Conservation (phyloP, 2,113 vertebrate genomes). For the Zosterops pallidus region DNA sequence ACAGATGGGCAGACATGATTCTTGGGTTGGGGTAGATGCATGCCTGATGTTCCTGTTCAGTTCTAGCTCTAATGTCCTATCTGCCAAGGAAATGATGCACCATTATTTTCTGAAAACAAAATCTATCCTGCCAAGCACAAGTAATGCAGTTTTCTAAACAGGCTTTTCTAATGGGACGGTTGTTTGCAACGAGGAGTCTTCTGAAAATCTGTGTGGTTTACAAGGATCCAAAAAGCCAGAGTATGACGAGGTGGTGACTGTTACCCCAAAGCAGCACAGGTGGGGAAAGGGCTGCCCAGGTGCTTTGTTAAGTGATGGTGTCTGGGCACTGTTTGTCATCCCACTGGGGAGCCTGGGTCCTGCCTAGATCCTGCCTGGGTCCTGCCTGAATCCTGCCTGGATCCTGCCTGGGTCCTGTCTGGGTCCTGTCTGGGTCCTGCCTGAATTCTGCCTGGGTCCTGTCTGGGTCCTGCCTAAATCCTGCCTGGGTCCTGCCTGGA, state of each 20-base stretch:
- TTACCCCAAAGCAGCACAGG: accelerated
- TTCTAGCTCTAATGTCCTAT: not conserved
- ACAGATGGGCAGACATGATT: accelerated
- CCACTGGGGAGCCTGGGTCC: not conserved
- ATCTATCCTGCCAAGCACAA: not conserved
- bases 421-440: too few relatives aligned
- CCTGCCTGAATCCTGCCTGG: too few relatives aligned
- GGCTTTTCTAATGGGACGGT: not conserved
- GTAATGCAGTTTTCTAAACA: not conserved
- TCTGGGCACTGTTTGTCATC: accelerated
- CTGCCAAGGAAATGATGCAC: not conserved
- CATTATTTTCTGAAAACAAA: not conserved
- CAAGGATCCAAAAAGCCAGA: not conserved
- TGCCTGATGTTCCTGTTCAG: not conserved
- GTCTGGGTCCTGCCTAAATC: not conserved
- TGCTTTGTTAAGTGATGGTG: not conserved
- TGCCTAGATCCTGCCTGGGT: too few relatives aligned
- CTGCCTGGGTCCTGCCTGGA: too few relatives aligned
- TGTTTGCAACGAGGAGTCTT: not conserved
- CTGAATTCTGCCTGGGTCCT: not conserved
- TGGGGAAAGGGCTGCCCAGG: not conserved
- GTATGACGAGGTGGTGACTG: accelerated
- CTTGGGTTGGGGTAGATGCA: not conserved
- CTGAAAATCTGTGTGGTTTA: not conserved
- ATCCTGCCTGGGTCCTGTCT: too few relatives aligned